These are phyloP conservation scores for Nansenia antarctica DNA, from an alignment of 2,113 vertebrate species.

Conservation along the genomic window DNA sequence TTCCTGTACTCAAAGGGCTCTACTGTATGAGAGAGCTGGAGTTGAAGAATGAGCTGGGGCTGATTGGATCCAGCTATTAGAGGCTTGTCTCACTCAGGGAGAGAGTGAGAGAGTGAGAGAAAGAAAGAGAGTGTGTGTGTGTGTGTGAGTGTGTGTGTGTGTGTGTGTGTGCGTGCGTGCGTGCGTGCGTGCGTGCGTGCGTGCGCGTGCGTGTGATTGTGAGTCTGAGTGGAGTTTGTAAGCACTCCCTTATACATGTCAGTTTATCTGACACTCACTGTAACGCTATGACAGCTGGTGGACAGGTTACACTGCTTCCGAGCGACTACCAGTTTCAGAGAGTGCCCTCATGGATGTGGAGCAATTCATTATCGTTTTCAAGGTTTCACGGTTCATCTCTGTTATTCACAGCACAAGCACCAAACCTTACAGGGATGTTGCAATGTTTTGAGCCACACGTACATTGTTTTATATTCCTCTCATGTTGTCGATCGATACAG, in stretches of 20 bases:
- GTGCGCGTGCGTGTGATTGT: neutral
- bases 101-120: neutral
- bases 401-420: neutral
- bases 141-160: no score
- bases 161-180: no score
- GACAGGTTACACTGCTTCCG: neutral
- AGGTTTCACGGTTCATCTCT: conserved; percentile 16
- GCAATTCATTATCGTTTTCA: neutral
- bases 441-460: no score
- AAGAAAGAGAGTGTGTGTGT: neutral
- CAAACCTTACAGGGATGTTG: neutral
- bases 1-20: neutral
- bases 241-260: neutral
- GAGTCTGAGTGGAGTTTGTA: neutral
- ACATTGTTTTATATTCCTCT: no score
- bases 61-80: conserved; percentile 4
- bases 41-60: neutral
- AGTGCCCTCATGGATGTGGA: conserved; percentile 4
- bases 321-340: neutral
- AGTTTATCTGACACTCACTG: conserved; percentile 3
- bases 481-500: no score
- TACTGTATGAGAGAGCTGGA: neutral
- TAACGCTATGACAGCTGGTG: neutral
- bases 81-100: neutral
- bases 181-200: no score